Conservation (phyloP, 2,113 vertebrate species). For the Elachura formosa region DNA sequence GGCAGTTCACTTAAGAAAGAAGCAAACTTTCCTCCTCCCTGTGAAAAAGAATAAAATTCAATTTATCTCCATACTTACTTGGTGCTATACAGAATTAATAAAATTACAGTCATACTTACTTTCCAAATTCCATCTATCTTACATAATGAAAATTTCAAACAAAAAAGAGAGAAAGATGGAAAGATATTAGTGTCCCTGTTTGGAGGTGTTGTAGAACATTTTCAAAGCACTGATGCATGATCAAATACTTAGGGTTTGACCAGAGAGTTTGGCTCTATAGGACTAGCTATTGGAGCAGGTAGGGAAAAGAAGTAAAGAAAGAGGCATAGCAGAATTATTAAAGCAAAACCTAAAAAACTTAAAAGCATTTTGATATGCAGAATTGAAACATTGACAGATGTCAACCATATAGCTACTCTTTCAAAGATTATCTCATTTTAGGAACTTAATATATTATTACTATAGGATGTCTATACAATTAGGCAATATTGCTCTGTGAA, state of each 20-base stretch:
- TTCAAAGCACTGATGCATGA: background rate
- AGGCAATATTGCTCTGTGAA: background rate
- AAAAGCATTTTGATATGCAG: background rate
- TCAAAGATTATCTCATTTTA: background rate
- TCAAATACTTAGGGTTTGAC: no score
- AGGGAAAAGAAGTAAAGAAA: background rate
- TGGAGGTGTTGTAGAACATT: background rate
- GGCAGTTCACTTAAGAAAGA: background rate
- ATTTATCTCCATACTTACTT: background rate
- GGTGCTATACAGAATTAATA: background rate
- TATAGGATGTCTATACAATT: background rate
- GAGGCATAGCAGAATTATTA: background rate
- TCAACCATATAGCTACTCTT: background rate
- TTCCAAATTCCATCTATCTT: background rate
- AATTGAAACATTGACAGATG: background rate
- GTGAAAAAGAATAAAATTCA: background rate
- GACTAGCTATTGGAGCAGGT: background rate
- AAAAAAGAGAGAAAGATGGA: background rate
- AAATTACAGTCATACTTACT: background rate
- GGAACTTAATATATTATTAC: background rate
- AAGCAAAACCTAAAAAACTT: background rate
- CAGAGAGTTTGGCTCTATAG: background rate
- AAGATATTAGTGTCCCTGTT: background rate
- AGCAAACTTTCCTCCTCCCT: background rate
- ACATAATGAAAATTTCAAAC: background rate